Evolutionary conservation across 1,140 invertebrate genomes (phyloP), one percentile per base, ranked within the genome.

Genomic region (Formica selysi): DNA sequence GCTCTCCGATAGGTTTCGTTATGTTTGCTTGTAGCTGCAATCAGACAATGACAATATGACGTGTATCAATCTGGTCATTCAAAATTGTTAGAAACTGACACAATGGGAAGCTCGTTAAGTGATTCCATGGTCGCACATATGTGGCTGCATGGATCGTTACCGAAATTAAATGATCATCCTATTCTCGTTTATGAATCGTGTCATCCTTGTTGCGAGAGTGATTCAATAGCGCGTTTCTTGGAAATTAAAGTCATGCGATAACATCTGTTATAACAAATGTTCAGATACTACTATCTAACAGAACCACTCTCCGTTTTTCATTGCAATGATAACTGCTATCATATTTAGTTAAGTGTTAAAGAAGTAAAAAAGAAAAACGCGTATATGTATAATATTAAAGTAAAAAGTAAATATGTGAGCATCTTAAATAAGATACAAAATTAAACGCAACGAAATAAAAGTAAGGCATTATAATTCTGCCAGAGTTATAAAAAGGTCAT

Each of bases 151-250:
- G 78, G 73, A 89, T 90, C 85, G 54, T 87, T 89, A 89, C 73
- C 73, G 61, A 87, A 87, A 89, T 90, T 89, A 79, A 89, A 89
- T 62, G 71, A 87, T 70, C 61, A 59, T 51, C 6, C 51, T 57
- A 54, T 80, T 29, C 61, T 10, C 32, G 16, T 51, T 44, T 57
- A 19, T 36, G 26, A 44, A 61, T 16, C 38, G n/a, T 41, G 13
- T 78, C 76, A 44, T 71, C 16, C 54, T 73, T 71, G 38, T 79
- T 41, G 1, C 41, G n/a, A 29, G 38, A 41, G 10, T 10, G 22
- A 22, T 44, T 32, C 8, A 44, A 44, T 1, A 3, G 11, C 10
- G 16, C 32, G 10, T 6, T 26, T 67, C 29, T n/a, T n/a, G 13
- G 10, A 6, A n/a, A 79, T 81, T 59, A 44, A 61, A 61, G 32